phyloP scores from a whole-genome alignment of 1,140 invertebrate genomes.

The Phocides pigmalion region DNA sequence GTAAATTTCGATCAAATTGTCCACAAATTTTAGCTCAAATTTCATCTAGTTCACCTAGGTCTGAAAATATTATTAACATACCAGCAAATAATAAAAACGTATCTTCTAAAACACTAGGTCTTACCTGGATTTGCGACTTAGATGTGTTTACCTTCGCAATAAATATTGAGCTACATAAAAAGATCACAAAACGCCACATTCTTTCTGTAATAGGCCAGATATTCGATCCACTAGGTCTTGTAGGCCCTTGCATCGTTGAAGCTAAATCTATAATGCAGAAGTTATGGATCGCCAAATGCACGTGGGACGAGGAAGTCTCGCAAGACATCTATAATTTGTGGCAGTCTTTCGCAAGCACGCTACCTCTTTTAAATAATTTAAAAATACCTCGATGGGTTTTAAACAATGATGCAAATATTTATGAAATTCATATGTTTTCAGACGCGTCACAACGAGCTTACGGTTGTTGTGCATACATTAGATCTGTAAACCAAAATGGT shows the following conservation, averaged over 20 bases:
- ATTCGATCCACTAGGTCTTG: constrained; percentile 54
- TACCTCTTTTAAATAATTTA: constrained; percentile 35
- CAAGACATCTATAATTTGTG: constrained; percentile 28
- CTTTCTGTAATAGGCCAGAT: constrained; percentile 45
- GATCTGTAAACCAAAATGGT: constrained; percentile 13
- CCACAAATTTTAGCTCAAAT: constrained; percentile 15
- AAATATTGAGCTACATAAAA: constrained; percentile 23
- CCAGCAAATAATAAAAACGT: constrained; percentile 26
- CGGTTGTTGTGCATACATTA: constrained; percentile 36
- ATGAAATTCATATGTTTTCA: constrained; percentile 54
- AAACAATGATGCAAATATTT: neutral
- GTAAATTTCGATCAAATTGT: constrained; percentile 43
- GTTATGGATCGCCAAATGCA: constrained; percentile 45
- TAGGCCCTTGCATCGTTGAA: constrained; percentile 50
- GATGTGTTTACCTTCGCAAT: constrained; percentile 46
- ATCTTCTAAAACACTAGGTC: constrained; percentile 44
- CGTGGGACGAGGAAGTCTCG: constrained; percentile 41
- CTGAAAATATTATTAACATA: constrained; percentile 4
- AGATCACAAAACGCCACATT: constrained; percentile 45
- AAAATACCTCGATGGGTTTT: constrained; percentile 35
- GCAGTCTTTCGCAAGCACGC: constrained; percentile 25
- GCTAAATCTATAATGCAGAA: constrained; percentile 54
- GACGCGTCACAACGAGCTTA: constrained; percentile 48
- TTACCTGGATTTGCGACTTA: constrained; percentile 45
- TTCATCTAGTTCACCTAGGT: neutral